Evolutionary conservation across 2,888 invertebrate species (phyloP).

Genomic region (Oegoconia quadripuncta): DNA sequence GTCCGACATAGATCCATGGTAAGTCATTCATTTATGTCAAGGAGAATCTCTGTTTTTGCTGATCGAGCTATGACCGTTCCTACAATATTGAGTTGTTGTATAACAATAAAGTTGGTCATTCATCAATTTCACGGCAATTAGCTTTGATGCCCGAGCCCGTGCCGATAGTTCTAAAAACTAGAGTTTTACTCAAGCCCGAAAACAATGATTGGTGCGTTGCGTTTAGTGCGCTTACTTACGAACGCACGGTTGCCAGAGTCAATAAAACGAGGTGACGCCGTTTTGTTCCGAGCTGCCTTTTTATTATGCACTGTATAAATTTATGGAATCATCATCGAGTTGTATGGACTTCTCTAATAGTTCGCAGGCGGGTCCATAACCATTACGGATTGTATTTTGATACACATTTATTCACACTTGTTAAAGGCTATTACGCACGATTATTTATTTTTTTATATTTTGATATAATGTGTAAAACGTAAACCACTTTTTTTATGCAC

Average conservation of each 20-base stretch:
- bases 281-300: slow-evolving; percentile 68
- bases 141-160: slow-evolving; percentile 18
- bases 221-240: slow-evolving; percentile 38
- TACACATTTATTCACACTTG: slow-evolving; percentile 66
- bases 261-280: slow-evolving; percentile 69
- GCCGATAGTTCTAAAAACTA: slow-evolving; percentile 42
- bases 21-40: slow-evolving; percentile 57
- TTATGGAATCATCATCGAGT: slow-evolving; percentile 77
- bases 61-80: slow-evolving; percentile 22
- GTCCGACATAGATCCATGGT: slow-evolving; percentile 19
- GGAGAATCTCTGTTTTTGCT: slow-evolving; percentile 43
- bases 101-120: slow-evolving; percentile 45
- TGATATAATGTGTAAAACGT: no score
- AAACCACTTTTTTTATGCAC: no score
- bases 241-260: slow-evolving; percentile 36
- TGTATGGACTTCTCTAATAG: slow-evolving; percentile 72
- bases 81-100: slow-evolving; percentile 41
- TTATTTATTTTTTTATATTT: background rate
- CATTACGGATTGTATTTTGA: slow-evolving; percentile 70
- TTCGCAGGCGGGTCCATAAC: slow-evolving; percentile 66
- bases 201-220: slow-evolving; percentile 52
- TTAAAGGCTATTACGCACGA: slow-evolving; percentile 33
- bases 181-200: slow-evolving; percentile 31
- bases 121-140: slow-evolving; percentile 63
- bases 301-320: slow-evolving; percentile 76